Percentiles rank a stretch among this genome's conserved stretches.
Conservation (phyloP, 2,797 vertebrate genomes). For the Tamandua tetradactyla region DNA sequence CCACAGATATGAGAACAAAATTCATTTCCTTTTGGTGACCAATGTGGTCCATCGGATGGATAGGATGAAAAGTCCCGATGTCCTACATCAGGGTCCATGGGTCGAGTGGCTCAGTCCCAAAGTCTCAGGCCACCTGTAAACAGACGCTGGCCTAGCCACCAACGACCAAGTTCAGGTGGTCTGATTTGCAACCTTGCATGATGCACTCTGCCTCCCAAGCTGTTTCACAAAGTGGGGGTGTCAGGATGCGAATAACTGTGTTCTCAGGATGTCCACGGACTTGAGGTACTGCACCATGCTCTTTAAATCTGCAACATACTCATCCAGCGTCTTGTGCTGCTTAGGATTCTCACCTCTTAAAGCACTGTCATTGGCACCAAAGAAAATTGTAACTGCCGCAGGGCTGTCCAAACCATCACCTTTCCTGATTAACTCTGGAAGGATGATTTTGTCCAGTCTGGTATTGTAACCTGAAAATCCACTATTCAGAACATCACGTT, state of each 20-base stretch:
- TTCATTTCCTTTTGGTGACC: too few species aligned
- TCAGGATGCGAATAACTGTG: slow-evolving; percentile 92
- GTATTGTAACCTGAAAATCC: slow-evolving; percentile 96
- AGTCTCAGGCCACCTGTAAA: slow-evolving; percentile 88
- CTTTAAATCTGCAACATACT: slow-evolving; percentile 90
- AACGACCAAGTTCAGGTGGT: slow-evolving; percentile 88
- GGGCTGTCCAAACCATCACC: slow-evolving; percentile 77
- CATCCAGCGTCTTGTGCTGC: slow-evolving; percentile 93
- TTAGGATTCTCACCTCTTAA: slow-evolving; percentile 91
- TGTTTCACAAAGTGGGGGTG: slow-evolving; percentile 91
- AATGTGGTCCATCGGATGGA: too few species aligned
- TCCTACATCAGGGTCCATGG: slow-evolving; percentile 97
- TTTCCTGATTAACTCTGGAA: slow-evolving; percentile 89
- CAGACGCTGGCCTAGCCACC: slow-evolving; percentile 93
- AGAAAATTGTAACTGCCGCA: slow-evolving; percentile 92
- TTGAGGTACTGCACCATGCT: slow-evolving; percentile 89
- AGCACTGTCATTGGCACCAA: slow-evolving; percentile 94
- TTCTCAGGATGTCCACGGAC: slow-evolving; percentile 86
- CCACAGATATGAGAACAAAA: too few species aligned
- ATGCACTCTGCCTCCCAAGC: slow-evolving; percentile 93
- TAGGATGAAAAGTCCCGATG: too few species aligned
- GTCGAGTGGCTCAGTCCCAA: slow-evolving; percentile 90
- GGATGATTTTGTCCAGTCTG: slow-evolving; percentile 92
- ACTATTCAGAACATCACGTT: slow-evolving; percentile 95
- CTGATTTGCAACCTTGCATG: slow-evolving; percentile 90